Evolutionary conservation across 2,888 invertebrate genomes (phyloP).

Genomic region (Gastrophysa polygoni): DNA sequence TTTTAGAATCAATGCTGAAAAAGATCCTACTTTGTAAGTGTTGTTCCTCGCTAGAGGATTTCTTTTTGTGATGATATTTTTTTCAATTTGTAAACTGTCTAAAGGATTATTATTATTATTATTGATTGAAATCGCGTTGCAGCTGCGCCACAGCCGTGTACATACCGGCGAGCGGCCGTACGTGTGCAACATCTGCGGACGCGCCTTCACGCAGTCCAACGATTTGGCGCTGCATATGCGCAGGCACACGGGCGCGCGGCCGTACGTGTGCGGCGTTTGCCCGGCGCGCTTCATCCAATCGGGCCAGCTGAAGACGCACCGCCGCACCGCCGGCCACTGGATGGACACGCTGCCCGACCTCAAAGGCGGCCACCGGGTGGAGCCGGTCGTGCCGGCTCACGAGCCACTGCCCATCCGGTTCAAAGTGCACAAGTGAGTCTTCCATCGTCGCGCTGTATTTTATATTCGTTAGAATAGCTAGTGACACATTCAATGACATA

Average conservation of each 20-base stretch:
- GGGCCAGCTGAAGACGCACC: constrained; percentile 67
- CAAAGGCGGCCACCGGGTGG: constrained; percentile 57
- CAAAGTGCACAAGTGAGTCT: constrained; percentile 49
- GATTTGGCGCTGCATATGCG: constrained; percentile 73
- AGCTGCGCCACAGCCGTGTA: constrained; percentile 57
- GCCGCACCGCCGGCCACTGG: constrained; percentile 67
- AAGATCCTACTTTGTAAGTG: no score
- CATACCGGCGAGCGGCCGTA: constrained; percentile 59
- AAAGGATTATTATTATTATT: no score
- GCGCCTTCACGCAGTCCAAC: constrained; percentile 72
- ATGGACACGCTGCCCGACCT: constrained; percentile 57
- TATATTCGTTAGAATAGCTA: no score
- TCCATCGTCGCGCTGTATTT: no score
- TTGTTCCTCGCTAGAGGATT: no score
- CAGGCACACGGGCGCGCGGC: constrained; percentile 72
- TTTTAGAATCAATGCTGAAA: no score
- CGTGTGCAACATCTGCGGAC: constrained; percentile 56
- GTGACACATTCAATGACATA: no score
- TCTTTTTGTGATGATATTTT: no score
- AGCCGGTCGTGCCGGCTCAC: constrained; percentile 54
- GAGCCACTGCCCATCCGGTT: constrained; percentile 56
- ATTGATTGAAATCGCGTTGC: constrained; percentile 27
- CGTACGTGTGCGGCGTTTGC: constrained; percentile 70
- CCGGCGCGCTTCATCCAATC: constrained; percentile 72
- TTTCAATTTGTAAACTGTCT: no score